Evolutionary conservation across 2,797 vertebrate species (phyloP), one percentile per base, ranked within the genome.

Genomic region (Melanotaenia parkinsoni): DNA sequence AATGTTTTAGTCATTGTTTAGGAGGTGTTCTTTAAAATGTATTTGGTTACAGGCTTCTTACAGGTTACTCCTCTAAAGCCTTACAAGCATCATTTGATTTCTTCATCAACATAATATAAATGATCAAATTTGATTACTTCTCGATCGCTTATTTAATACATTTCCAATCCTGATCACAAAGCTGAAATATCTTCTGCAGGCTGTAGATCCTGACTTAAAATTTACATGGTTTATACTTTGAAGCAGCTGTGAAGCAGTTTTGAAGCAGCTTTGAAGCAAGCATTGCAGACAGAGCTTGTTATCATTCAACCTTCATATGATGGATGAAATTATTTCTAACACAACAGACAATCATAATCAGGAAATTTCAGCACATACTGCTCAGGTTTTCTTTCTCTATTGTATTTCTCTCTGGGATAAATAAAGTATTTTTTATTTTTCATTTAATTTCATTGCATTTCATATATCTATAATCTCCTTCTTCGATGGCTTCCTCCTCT

Each of bases 401-500:
- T 37, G 35, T 37, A 37, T 37, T 12, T 37, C 35, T 11, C 35
- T 37, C 35, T 12, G 35, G 8, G 2, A 11, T 37, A 30, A 30
- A 30, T 30, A 30, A 30, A 30, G 28, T 30, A 30, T 30, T 30
- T 30, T 28, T 30, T 30, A 14, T 5, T 40, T 40, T 45, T 45
- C 3, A 45, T 45, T 45, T 45, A 7, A 20, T 20, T 45, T 45
- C 3, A 8, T 40, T 10, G 9, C 9, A 37, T 37, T 12, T 37
- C 35, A 37, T 40, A 40, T 40, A 14, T 43, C 1, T 43, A 45
- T 20, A 20, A 45, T 45, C 12, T 54, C 53, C 53, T 14, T 24
- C 24, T 14, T 28, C 16, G 18, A 45, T 7, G 1, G 3, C 28
- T 53, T 59, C 80, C 81, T 84, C 67, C 61, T 63, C 63, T 85